Conservation (phyloP, 1,140 invertebrate species). For the Chymomyza costata region DNA sequence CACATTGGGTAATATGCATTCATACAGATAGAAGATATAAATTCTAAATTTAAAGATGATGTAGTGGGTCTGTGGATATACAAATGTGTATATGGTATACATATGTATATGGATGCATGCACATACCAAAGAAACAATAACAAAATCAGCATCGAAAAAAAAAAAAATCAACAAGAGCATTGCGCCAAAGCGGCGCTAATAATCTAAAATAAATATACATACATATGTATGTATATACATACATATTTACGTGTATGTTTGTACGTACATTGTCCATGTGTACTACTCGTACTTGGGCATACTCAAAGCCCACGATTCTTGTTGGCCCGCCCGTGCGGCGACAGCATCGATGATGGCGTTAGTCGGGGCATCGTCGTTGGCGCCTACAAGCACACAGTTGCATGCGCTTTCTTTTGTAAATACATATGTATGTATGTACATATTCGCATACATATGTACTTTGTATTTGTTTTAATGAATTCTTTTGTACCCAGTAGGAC, state of each 20-base stretch:
- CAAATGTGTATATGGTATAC: constrained; percentile 26
- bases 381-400: constrained; percentile 10
- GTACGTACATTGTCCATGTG: not conserved
- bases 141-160: constrained; percentile 13
- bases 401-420: not conserved
- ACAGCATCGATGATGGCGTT: constrained; percentile 13
- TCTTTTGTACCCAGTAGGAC: too few species aligned
- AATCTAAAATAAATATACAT: constrained; percentile 29
- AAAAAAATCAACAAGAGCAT: constrained; percentile 11
- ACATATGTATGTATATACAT: constrained; percentile 5
- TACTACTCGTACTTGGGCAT: too few species aligned
- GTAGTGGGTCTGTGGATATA: constrained; percentile 49
- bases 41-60: constrained; percentile 72
- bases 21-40: constrained; percentile 61
- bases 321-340: too few species aligned
- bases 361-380: constrained; percentile 17
- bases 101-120: constrained; percentile 21
- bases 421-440: constrained; percentile 6
- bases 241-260: constrained; percentile 10
- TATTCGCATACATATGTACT: not conserved
- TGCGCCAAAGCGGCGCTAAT: constrained; percentile 48
- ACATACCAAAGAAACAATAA: constrained; percentile 12
- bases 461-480: too few species aligned
- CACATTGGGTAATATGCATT: constrained; percentile 4
- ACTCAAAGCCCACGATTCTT: too few species aligned